Percentiles rank a stretch among this genome's conserved stretches.
phyloP scores from a whole-genome alignment of 2,113 vertebrate species.

The Cyprinus carpio region DNA sequence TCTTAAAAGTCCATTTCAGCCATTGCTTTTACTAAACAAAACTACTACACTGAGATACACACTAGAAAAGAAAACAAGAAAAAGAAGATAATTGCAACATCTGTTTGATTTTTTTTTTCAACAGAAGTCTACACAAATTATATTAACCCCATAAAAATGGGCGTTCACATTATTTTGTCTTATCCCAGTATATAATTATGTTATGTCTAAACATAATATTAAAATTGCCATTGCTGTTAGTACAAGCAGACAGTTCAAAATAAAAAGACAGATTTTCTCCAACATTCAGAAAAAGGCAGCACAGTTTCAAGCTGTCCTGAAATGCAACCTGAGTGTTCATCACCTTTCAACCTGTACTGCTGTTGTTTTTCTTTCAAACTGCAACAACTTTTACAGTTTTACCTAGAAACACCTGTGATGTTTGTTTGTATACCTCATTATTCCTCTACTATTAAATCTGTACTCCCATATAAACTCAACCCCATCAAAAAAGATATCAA shows the following conservation, averaged over 20 bases:
- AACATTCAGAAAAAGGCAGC: conserved; percentile 29
- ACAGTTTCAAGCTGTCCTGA: conserved; percentile 6
- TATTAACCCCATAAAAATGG: background rate
- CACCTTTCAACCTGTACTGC: conserved; percentile 25
- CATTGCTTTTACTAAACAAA: background rate
- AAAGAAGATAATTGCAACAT: no score
- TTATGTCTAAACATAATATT: background rate
- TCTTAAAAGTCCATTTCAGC: background rate
- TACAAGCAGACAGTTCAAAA: conserved; percentile 36
- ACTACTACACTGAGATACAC: background rate
- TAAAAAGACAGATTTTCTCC: conserved; percentile 64
- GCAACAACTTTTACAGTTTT: background rate
- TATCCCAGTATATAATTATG: background rate
- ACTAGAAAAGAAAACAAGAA: background rate
- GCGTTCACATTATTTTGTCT: background rate
- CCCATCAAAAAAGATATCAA: background rate
- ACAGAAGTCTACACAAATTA: no score
- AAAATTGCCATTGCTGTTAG: conserved; percentile 40
- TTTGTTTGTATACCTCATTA: background rate
- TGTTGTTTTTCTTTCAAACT: background rate
- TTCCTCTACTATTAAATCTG: background rate
- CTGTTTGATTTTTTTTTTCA: no score
- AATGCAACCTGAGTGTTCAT: background rate
- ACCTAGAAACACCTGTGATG: background rate
- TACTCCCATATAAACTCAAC: background rate